Evolutionary conservation across 1,140 invertebrate genomes (phyloP).

Genomic region (Atta colombica): DNA sequence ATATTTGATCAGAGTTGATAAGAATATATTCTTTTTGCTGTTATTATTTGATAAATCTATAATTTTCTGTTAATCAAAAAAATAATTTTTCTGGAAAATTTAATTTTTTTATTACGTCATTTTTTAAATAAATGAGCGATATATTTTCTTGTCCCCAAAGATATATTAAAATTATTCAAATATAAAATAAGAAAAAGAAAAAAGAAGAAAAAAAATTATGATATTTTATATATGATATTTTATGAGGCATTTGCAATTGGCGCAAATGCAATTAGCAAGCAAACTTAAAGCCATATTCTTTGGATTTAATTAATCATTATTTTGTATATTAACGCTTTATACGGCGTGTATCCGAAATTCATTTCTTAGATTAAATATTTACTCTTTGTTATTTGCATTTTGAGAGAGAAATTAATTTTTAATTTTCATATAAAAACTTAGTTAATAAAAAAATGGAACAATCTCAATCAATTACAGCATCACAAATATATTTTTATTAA

Average conservation of each 20-base stretch:
- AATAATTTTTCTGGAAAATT: no score
- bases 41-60: no score
- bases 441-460: slow-evolving; percentile 9
- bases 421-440: background rate
- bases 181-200: background rate
- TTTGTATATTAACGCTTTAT: slow-evolving; percentile 1
- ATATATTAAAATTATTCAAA: slow-evolving; percentile 13
- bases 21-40: no score
- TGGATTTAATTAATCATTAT: slow-evolving; percentile 32
- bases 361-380: background rate
- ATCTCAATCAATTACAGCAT: background rate
- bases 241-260: background rate
- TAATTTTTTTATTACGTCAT: no score
- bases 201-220: background rate
- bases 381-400: background rate
- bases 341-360: background rate
- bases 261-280: background rate
- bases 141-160: slow-evolving; percentile 16
- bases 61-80: no score
- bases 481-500: background rate
- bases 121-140: no score
- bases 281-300: slow-evolving; percentile 47
- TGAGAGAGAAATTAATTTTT: background rate
- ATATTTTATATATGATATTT: background rate
- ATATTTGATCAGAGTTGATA: no score